Evolutionary conservation across 1,140 invertebrate species (phyloP), one percentile per base, ranked within the genome.

Genomic region (Pseudomyrmex concolor): DNA sequence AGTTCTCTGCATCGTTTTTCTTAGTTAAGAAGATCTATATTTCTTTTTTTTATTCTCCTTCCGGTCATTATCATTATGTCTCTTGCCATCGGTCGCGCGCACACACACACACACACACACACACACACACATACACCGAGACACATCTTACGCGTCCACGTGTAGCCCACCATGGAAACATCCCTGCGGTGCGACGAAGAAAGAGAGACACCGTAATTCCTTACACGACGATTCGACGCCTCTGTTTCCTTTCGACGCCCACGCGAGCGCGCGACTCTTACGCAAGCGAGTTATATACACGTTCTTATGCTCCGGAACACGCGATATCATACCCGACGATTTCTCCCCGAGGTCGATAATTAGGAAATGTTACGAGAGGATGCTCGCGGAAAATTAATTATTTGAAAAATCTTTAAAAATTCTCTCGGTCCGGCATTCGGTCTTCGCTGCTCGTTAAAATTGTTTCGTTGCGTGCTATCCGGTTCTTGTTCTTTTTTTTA

Each of bases 161-260:
- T 64, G 67, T 62, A 68, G 73, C 62, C 68, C 83, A 57, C 19
- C 54, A 4, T 25, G 76, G n/a, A 74, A 34, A 34, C 34, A 73
- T n/a, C n/a, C 48, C 19, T 45, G 25, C 51, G 50, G 10, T 13
- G 66, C 60, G 57, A 83, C 50, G 51, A 7, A 72, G 72, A 66
- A 66, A 71, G 54, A 63, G 51, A 12, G 17, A 87, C 19, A 54
- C 67, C 51, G 68, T 87, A 87, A 87, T 80, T 86, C 63, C 85
- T 87, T 80, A 71, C 85, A 86, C 62, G 86, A 84, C 68, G 76
- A 87, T 86, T 84, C 86, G 85, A 87, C 86, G 81, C 86, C 86
- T 87, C 85, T 84, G 81, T 87, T 86, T 74, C 72, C 66, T 13
- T 34, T 67, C 34, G 19, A 80, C 86, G 63, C 86, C 85, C 73